Percentiles rank a stretch among this genome's conserved stretches.
These are phyloP conservation scores for Drosophila suboccidentalis DNA, from an alignment of 2,888 invertebrate genomes.

Conservation along the genomic window DNA sequence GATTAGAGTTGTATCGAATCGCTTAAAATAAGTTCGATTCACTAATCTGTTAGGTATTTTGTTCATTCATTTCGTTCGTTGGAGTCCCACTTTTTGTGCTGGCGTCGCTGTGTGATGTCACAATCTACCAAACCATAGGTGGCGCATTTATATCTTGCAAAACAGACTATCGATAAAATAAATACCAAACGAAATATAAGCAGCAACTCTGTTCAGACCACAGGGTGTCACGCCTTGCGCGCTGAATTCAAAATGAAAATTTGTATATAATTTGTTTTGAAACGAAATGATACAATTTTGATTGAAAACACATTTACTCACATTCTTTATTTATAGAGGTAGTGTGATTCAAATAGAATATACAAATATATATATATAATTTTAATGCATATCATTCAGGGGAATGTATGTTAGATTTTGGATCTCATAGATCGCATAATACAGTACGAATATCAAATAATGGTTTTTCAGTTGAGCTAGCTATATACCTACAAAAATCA, in stretches of 20 bases:
- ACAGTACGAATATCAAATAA: slow-evolving; percentile 63
- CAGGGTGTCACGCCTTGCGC: neutral
- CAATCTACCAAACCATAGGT: too few species aligned
- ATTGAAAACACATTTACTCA: slow-evolving; percentile 25
- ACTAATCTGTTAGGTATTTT: too few species aligned
- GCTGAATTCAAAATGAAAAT: neutral
- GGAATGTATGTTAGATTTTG: slow-evolving; percentile 61
- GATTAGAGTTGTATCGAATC: too few species aligned
- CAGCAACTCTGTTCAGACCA: slow-evolving; percentile 14
- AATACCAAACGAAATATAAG: too few species aligned
- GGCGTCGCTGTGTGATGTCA: too few species aligned
- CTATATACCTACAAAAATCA: slow-evolving; percentile 6
- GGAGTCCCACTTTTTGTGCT: too few species aligned
- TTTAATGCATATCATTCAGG: slow-evolving; percentile 58
- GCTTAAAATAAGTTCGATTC: too few species aligned
- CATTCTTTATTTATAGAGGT: slow-evolving; percentile 27
- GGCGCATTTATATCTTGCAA: too few species aligned
- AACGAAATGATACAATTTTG: slow-evolving; percentile 5
- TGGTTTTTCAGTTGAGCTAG: slow-evolving; percentile 44
- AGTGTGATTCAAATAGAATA: slow-evolving; percentile 28
- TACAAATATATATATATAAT: slow-evolving; percentile 50
- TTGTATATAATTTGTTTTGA: neutral
- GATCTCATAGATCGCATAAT: slow-evolving; percentile 75
- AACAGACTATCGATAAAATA: too few species aligned
- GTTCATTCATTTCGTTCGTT: too few species aligned